phyloP scores from a whole-genome alignment of 2,888 invertebrate species.

The Nineta flava region DNA sequence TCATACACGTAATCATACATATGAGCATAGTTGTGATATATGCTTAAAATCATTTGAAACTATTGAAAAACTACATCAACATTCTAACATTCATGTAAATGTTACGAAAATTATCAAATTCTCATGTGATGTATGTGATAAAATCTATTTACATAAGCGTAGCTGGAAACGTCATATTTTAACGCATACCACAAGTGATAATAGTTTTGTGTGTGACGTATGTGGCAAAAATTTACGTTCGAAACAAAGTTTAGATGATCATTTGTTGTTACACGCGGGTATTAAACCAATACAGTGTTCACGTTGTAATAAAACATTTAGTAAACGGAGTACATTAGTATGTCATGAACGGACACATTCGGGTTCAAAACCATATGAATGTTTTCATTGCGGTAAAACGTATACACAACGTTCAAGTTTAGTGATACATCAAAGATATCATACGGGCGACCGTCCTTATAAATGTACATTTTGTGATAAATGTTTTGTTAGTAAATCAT shows the following conservation, averaged over 20 bases:
- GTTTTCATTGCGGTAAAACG: constrained; percentile 35
- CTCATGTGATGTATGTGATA: constrained; percentile 19
- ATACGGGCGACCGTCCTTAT: constrained; percentile 35
- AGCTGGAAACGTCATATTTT: constrained; percentile 5
- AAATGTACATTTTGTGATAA: constrained; percentile 37
- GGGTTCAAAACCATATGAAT: constrained; percentile 33
- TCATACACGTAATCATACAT: not conserved
- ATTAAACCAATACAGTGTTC: constrained; percentile 3
- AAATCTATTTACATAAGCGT: constrained; percentile 15
- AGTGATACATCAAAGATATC: constrained; percentile 33
- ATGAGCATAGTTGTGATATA: constrained; percentile 22
- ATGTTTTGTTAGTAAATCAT: constrained; percentile 38
- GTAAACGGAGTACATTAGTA: constrained; percentile 25
- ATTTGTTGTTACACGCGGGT: constrained; percentile 3
- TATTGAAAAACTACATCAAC: constrained; percentile 5
- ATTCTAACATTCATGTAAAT: constrained; percentile 26
- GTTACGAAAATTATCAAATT: constrained; percentile 29
- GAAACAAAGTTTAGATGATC: constrained; percentile 4
- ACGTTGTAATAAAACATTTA: constrained; percentile 20
- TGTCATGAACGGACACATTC: constrained; percentile 35
- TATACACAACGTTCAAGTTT: constrained; percentile 34
- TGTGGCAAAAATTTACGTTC: constrained; percentile 8
- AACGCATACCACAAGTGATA: constrained; percentile 3
- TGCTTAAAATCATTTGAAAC: constrained; percentile 25
- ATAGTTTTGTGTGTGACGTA: constrained; percentile 7